Evolutionary conservation across 2,797 vertebrate genomes (phyloP).

Genomic region (Menidia menidia): DNA sequence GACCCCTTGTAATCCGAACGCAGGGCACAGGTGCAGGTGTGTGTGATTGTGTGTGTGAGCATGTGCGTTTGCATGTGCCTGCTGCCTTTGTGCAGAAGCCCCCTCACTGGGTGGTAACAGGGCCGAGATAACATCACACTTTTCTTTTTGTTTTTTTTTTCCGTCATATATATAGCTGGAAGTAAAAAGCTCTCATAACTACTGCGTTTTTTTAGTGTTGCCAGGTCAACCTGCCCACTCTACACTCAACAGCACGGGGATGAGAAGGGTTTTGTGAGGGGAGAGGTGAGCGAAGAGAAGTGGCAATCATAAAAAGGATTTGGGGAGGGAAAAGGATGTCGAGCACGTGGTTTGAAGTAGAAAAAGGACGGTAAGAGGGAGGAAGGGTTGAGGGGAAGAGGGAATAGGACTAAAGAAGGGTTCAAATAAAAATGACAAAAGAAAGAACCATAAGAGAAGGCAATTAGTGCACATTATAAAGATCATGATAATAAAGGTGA

Average conservation of each 20-base stretch:
- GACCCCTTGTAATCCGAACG: neutral
- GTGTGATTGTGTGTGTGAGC: conserved; percentile 34
- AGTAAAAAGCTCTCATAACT: conserved; percentile 72
- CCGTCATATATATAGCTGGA: conserved; percentile 67
- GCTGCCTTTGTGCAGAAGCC: conserved; percentile 55
- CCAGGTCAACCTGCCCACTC: conserved; percentile 78
- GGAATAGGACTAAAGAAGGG: conserved; percentile 17
- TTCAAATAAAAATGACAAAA: conserved; percentile 20
- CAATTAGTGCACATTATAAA: conserved; percentile 8
- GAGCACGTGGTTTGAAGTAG: conserved; percentile 21
- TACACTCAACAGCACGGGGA: conserved; percentile 66
- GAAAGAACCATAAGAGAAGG: conserved; percentile 9
- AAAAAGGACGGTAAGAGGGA: conserved; percentile 1
- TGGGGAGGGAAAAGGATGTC: conserved; percentile 30
- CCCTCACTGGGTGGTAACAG: conserved; percentile 67
- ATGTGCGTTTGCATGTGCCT: conserved; percentile 48
- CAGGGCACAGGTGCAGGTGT: conserved; percentile 41
- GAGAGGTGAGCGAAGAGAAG: conserved; percentile 67
- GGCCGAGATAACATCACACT: conserved; percentile 67
- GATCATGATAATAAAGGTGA: conserved; percentile 17
- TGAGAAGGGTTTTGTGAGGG: conserved; percentile 64
- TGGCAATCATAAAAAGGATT: conserved; percentile 50
- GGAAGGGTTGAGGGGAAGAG: conserved; percentile 12
- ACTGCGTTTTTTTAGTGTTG: conserved; percentile 70
- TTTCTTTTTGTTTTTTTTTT: conserved; percentile 32